Conservation (phyloP, 2,113 vertebrate genomes). For the Rhinogobius similis region DNA sequence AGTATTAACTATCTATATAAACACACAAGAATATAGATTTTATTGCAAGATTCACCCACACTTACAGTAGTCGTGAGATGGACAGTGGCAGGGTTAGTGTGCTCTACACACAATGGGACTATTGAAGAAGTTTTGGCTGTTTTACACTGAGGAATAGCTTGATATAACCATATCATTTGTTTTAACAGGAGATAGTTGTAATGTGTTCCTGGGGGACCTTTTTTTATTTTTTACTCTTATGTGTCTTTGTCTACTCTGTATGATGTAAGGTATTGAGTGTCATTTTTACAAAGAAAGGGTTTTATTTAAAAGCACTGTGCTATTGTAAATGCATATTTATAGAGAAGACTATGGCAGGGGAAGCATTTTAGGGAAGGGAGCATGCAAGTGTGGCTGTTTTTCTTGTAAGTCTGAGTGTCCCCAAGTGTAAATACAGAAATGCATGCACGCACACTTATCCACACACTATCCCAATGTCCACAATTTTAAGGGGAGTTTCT, state of each 20-base stretch:
- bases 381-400: conserved; percentile 23
- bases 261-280: conserved; percentile 42
- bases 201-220: conserved; percentile 45
- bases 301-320: conserved; percentile 72
- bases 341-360: conserved; percentile 27
- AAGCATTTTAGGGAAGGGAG: conserved; percentile 30
- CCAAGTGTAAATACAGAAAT: conserved; percentile 53
- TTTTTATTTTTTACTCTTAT: conserved; percentile 46
- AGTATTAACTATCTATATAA: conserved; percentile 61
- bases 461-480: conserved; percentile 17
- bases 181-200: conserved; percentile 39
- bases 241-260: conserved; percentile 58
- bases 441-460: conserved; percentile 22
- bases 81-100: conserved; percentile 56
- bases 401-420: conserved; percentile 28
- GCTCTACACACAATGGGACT: conserved; percentile 7
- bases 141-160: conserved; percentile 27
- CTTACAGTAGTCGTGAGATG: conserved; percentile 60
- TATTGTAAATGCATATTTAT: conserved; percentile 71
- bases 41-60: conserved; percentile 46
- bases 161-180: conserved; percentile 22
- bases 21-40: conserved; percentile 34
- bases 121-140: conserved; percentile 21
- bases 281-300: conserved; percentile 37
- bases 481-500: conserved; percentile 29